Evolutionary conservation across 92 coral and sea anemone genomes (phyloP).

Genomic region (Heliopora coerulea): DNA sequence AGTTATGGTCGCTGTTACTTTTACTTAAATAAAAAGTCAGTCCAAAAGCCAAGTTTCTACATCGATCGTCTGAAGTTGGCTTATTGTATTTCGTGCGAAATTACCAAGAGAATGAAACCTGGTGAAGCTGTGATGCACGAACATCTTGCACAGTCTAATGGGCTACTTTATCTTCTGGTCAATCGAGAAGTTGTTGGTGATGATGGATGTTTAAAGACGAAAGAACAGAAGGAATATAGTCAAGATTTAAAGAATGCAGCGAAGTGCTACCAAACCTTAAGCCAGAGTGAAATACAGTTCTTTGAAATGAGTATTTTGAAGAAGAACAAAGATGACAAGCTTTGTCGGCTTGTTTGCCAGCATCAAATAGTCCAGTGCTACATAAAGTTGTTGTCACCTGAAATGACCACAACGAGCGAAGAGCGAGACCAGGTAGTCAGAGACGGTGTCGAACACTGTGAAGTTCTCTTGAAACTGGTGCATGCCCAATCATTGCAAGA

Average conservation of each 20-base stretch:
- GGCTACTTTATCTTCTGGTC: slow-evolving; percentile 34
- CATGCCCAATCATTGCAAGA: neutral
- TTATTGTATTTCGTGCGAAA: slow-evolving; percentile 26
- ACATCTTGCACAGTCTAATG: slow-evolving; percentile 7
- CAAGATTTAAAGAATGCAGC: slow-evolving; percentile 27
- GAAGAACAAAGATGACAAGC: slow-evolving; percentile 7
- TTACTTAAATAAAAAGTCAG: neutral
- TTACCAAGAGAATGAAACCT: slow-evolving; percentile 13
- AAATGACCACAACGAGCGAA: neutral
- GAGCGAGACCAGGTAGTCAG: neutral
- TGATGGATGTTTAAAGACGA: neutral
- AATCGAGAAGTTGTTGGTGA: neutral
- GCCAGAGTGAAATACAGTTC: neutral
- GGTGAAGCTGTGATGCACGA: slow-evolving; percentile 35
- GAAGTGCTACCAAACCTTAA: slow-evolving; percentile 10
- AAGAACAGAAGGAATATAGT: neutral
- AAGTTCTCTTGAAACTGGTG: slow-evolving; percentile 5
- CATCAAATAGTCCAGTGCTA: slow-evolving; percentile 29
- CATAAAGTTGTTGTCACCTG: neutral
- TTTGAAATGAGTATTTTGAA: slow-evolving; percentile 39
- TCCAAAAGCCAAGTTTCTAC: slow-evolving; percentile 5
- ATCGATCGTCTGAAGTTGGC: slow-evolving; percentile 24
- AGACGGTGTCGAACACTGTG: slow-evolving; percentile 23
- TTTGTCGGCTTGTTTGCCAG: slow-evolving; percentile 5
- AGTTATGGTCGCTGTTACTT: slow-evolving; percentile 29